Evolutionary conservation across 2,888 invertebrate species (phyloP).

Genomic region (Selenia dentaria): DNA sequence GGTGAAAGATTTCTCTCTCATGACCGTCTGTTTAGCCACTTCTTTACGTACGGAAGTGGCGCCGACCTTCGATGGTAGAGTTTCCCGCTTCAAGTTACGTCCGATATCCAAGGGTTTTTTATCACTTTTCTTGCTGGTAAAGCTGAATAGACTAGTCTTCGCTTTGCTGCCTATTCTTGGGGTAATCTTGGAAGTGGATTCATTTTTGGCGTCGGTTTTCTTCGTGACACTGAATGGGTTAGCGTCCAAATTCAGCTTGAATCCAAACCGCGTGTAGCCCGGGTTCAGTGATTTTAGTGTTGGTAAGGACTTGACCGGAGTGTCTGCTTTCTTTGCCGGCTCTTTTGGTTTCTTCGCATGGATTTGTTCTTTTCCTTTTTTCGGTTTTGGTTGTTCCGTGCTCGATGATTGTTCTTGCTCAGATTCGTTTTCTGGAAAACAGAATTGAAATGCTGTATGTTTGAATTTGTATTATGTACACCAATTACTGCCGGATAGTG

Average conservation of each 20-base stretch:
- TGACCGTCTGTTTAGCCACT: conserved; percentile 57
- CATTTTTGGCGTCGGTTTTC: conserved; percentile 35
- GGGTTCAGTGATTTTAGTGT: conserved; percentile 50
- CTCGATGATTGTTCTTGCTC: conserved; percentile 25
- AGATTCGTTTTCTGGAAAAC: conserved; percentile 33
- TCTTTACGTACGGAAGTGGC: conserved; percentile 49
- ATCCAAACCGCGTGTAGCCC: conserved; percentile 77
- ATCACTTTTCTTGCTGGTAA: conserved; percentile 4
- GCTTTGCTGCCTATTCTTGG: conserved; percentile 5
- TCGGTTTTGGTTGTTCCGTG: conserved; percentile 9
- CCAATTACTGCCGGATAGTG: too few species aligned
- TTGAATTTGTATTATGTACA: too few species aligned
- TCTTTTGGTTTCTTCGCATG: conserved; percentile 27
- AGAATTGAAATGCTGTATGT: too few species aligned
- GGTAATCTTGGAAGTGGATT: background rate
- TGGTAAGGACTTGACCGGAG: conserved; percentile 45
- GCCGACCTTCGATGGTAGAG: conserved; percentile 55
- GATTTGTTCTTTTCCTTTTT: conserved; percentile 13
- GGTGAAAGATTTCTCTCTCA: conserved; percentile 67
- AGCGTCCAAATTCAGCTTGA: conserved; percentile 68
- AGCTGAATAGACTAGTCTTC: background rate
- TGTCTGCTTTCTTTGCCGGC: conserved; percentile 39
- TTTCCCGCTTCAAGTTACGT: conserved; percentile 34
- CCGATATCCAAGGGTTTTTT: conserved; percentile 12
- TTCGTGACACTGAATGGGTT: conserved; percentile 67